Evolutionary conservation across 2,888 invertebrate species (phyloP), one percentile per base, ranked within the genome.

Genomic region (Spisula solida): DNA sequence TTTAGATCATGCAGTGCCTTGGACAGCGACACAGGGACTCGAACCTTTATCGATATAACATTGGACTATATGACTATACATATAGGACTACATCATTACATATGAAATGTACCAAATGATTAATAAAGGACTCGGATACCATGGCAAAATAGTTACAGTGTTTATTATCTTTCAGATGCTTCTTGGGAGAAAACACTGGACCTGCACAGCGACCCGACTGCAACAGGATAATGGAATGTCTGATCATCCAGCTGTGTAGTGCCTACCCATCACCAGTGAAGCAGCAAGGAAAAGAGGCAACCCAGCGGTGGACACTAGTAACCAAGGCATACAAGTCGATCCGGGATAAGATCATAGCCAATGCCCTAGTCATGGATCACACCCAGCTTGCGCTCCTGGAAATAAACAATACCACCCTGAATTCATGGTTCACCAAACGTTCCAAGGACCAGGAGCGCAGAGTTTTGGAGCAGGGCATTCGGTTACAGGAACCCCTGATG

Each of bases 381-480:
- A 86, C 88, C 4, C 48, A 48, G 20, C 10, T 90, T 18, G n/a
- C 31, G 18, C 84, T 90, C 29, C 55, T 83, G 20, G 55, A 83
- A 0, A 83, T 90, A 20, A 90, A 90, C 84, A 82, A 90, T 29
- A 47, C 25, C 12, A 90, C 90, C n/a, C 70, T 90, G 2, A 29
- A 10, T 29, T n/a, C 60, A 18, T 90, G 85, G 85, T 79, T 88
- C 82, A 47, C 56, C 12, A 82, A 85, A 10, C 20, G 87, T 12
- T 51, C 29, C 0, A 91, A 82, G 60, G 47, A 16, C 1, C 86
- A 87, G 34, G 91, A 91, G 47, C 31, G 70, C 16, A 70, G 75
- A n/a, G 86, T 90, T n/a, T 31, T 91, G 60, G 87, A 87, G 48
- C 88, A 88, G 81, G 81, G 83, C n/a, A 79, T 90, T 31, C n/a